Conservation (phyloP, 2,888 invertebrate genomes). For the Neuroscelio doddi region DNA sequence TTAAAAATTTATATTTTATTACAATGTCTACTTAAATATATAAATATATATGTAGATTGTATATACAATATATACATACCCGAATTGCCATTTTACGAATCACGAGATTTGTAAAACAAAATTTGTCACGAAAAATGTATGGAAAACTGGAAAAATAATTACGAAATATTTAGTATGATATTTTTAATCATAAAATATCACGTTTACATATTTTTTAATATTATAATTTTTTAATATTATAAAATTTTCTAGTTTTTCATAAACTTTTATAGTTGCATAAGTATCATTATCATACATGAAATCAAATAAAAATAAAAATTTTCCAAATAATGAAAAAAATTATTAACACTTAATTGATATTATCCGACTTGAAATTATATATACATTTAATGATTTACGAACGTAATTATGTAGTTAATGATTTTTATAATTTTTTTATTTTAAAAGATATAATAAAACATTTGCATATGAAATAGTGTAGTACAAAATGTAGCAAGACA, state of each 20-base stretch:
- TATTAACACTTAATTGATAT: not conserved
- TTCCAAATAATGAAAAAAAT: too few species aligned
- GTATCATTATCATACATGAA: too few species aligned
- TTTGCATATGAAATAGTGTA: constrained; percentile 56
- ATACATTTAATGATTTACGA: too few species aligned
- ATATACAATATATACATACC: constrained; percentile 35
- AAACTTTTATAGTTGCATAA: not conserved
- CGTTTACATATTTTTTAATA: not conserved
- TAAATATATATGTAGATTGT: constrained; percentile 33
- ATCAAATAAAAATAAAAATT: too few species aligned
- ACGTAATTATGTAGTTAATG: constrained; percentile 20
- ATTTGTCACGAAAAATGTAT: constrained; percentile 1
- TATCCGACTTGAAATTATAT: constrained; percentile 6
- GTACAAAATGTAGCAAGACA: constrained; percentile 58
- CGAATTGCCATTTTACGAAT: constrained; percentile 18
- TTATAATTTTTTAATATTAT: not conserved
- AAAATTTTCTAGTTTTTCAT: too few species aligned
- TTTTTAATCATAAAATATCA: not conserved
- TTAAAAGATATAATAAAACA: constrained; percentile 52
- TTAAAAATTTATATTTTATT: constrained; percentile 17
- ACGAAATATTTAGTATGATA: too few species aligned
- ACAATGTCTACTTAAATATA: constrained; percentile 28
- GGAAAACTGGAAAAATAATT: constrained; percentile 2
- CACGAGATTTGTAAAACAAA: not conserved
- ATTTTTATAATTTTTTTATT: constrained; percentile 47